Percentiles rank a stretch among this genome's conserved stretches.
These are phyloP conservation scores for Calcarius ornatus DNA, from an alignment of 2,113 vertebrate species.

Conservation along the genomic window DNA sequence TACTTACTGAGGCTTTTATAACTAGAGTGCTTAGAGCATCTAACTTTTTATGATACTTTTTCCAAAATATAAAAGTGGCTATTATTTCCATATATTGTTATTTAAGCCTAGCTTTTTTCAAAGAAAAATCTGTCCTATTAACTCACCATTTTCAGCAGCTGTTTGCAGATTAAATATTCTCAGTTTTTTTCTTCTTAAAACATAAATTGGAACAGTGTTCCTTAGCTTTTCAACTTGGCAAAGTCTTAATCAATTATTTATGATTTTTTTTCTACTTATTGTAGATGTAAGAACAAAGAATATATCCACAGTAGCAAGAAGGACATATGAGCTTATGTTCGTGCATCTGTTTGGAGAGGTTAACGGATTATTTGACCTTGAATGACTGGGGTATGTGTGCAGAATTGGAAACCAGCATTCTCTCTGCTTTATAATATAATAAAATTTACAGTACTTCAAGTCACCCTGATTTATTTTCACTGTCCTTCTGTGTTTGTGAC, in stretches of 20 bases:
- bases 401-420: neutral
- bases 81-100: neutral
- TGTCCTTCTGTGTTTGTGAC: neutral
- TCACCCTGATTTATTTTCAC: neutral
- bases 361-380: conserved; percentile 14
- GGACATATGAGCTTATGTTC: neutral
- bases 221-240: neutral
- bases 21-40: neutral
- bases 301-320: neutral
- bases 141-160: neutral
- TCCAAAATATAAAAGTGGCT: neutral
- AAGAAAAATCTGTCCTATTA: neutral
- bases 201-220: neutral
- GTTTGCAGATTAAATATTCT: neutral
- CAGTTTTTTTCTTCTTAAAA: neutral
- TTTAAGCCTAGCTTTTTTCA: neutral
- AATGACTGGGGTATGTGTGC: neutral
- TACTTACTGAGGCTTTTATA: neutral
- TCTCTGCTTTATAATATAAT: neutral
- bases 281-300: neutral
- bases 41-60: neutral
- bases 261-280: neutral
- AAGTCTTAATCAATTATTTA: neutral
- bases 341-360: neutral
- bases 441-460: neutral